Conservation (phyloP, 2,797 vertebrate species). For the Coreius guichenoti region DNA sequence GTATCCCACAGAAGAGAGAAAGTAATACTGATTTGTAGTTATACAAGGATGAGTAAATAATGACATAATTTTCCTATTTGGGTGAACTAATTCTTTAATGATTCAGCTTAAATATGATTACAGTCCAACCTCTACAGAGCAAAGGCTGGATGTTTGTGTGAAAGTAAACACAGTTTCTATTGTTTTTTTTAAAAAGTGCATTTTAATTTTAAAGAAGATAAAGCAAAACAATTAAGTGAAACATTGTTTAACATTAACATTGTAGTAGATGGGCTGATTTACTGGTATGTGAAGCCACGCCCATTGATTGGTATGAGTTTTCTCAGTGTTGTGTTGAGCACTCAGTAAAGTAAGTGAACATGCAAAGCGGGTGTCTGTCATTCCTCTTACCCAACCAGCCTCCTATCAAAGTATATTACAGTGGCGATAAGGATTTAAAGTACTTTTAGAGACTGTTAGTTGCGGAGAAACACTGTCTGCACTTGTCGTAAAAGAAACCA, state of each 20-base stretch:
- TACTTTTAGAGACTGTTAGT: too few species aligned
- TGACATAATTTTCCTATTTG: neutral
- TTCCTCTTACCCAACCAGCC: too few species aligned
- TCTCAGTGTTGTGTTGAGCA: too few species aligned
- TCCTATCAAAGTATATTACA: too few species aligned
- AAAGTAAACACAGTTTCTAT: neutral
- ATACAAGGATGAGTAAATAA: neutral
- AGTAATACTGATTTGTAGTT: neutral
- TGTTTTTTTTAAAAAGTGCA: neutral
- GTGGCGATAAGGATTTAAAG: too few species aligned
- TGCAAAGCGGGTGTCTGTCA: too few species aligned
- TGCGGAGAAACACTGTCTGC: too few species aligned
- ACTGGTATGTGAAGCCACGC: too few species aligned
- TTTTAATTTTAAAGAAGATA: neutral
- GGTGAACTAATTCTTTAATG: neutral
- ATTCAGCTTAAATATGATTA: neutral
- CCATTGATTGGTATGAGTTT: too few species aligned
- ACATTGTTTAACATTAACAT: neutral
- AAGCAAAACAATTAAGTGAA: neutral
- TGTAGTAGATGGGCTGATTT: too few species aligned
- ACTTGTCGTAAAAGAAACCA: too few species aligned
- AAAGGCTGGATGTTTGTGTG: neutral
- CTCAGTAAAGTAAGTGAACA: too few species aligned
- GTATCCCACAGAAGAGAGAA: neutral
- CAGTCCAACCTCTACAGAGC: neutral